These are phyloP conservation scores for Pteronotus mesoamericanus DNA, from an alignment of 2,797 vertebrate genomes.

Conservation along the genomic window DNA sequence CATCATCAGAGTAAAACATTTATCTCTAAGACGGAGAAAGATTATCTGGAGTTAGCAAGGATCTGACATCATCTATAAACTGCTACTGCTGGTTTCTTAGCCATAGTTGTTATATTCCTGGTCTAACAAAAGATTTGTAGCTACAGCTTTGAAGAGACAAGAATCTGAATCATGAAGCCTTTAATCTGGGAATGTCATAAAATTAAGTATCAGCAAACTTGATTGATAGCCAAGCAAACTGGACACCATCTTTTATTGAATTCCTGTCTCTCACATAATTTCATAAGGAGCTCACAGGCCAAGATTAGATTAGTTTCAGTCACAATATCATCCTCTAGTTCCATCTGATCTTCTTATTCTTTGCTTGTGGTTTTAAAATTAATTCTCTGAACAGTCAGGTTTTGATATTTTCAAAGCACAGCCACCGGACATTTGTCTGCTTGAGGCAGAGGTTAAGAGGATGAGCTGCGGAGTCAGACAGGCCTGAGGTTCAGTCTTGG, in stretches of 20 bases:
- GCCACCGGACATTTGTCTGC: neutral
- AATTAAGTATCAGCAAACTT: constrained; percentile 11
- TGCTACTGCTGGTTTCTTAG: neutral
- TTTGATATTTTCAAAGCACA: neutral
- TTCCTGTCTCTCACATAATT: constrained; percentile 27
- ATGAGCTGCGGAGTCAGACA: neutral
- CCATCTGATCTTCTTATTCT: neutral
- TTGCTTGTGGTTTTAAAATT: constrained; percentile 4
- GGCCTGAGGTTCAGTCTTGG: neutral
- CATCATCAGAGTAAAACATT: neutral
- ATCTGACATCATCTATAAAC: neutral
- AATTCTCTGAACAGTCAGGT: neutral
- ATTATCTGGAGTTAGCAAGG: neutral
- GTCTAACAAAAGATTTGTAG: neutral
- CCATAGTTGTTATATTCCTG: neutral
- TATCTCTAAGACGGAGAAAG: neutral
- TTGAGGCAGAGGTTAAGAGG: neutral
- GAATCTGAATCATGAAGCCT: neutral
- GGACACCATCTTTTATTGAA: neutral
- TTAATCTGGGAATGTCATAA: constrained; percentile 6
- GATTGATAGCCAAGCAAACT: constrained; percentile 19
- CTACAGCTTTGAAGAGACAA: neutral
- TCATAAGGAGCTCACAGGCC: neutral
- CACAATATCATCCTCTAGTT: neutral
- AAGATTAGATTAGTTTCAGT: constrained; percentile 5